phyloP scores from a whole-genome alignment of 2,888 invertebrate genomes.

The Thysanoteuthis rhombus region DNA sequence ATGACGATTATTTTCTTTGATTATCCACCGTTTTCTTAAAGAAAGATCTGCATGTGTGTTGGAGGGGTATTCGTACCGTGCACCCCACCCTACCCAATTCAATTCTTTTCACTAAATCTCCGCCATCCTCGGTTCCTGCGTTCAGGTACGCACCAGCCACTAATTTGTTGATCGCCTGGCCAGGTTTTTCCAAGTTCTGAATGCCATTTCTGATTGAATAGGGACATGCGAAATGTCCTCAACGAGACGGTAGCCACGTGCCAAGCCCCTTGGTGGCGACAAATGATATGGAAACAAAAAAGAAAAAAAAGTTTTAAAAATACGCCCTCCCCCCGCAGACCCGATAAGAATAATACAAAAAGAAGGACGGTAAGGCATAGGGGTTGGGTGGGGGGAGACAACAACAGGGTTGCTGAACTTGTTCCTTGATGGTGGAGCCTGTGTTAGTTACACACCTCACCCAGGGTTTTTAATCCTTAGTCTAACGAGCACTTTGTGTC shows the following conservation, averaged over 20 bases:
- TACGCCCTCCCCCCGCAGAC: no score
- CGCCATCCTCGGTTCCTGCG: not conserved
- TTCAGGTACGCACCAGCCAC: not conserved
- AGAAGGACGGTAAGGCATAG: not conserved
- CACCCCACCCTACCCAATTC: not conserved
- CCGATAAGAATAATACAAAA: not conserved
- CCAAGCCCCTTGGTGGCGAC: not conserved
- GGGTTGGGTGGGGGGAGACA: not conserved
- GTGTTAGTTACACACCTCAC: not conserved
- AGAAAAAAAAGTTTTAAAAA: not conserved
- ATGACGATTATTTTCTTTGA: not conserved
- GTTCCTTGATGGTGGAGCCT: not conserved
- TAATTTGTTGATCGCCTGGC: not conserved
- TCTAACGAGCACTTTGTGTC: not conserved
- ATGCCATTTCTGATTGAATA: not conserved
- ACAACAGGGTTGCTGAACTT: not conserved
- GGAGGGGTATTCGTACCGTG: not conserved
- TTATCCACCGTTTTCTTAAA: not conserved
- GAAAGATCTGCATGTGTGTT: no score
- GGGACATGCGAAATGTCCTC: not conserved
- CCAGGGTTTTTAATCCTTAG: not conserved
- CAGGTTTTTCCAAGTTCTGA: not conserved
- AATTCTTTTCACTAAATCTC: not conserved
- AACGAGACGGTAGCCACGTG: not conserved
- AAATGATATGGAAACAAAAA: not conserved